A percentile compares a stretch with the other conserved stretches of the same genome.
Conservation (phyloP, 2,113 vertebrate genomes). For the Apodemus sylvaticus region DNA sequence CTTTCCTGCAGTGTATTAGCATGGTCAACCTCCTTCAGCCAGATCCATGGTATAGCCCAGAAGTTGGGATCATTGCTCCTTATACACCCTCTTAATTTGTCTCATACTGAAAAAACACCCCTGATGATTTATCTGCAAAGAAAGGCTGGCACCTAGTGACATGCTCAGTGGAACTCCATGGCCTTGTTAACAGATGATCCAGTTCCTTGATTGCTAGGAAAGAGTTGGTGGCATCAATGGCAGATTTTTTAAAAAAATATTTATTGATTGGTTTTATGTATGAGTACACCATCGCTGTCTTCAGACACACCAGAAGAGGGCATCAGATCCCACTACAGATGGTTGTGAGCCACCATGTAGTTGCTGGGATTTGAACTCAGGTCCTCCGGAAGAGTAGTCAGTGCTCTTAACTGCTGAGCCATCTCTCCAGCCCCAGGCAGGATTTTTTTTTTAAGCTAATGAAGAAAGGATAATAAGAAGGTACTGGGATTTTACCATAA, state of each 20-base stretch:
- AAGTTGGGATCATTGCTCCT: neutral
- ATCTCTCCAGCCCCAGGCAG: neutral
- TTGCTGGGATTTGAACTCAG: too few relatives aligned
- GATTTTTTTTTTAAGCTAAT: neutral
- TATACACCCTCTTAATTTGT: neutral
- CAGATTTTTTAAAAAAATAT: neutral
- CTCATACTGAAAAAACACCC: neutral
- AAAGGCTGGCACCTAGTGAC: conserved; percentile 31
- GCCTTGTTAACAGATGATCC: conserved; percentile 32
- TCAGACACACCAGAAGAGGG: too few relatives aligned
- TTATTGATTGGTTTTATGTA: too few relatives aligned
- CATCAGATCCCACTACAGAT: too few relatives aligned
- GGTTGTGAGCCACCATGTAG: too few relatives aligned
- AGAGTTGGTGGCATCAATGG: neutral
- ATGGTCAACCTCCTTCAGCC: neutral
- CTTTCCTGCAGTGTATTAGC: neutral
- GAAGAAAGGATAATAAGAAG: neutral
- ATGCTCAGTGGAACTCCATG: conserved; percentile 44
- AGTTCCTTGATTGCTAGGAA: neutral
- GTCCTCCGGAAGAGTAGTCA: too few relatives aligned
- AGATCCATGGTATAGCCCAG: neutral
- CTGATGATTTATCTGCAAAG: conserved; percentile 13
- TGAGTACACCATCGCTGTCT: too few relatives aligned
- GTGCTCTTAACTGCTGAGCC: too few relatives aligned
- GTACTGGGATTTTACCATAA: neutral